Evolutionary conservation across 2,113 vertebrate species (phyloP), one percentile per base, ranked within the genome.

Genomic region (Polypterus bichir): DNA sequence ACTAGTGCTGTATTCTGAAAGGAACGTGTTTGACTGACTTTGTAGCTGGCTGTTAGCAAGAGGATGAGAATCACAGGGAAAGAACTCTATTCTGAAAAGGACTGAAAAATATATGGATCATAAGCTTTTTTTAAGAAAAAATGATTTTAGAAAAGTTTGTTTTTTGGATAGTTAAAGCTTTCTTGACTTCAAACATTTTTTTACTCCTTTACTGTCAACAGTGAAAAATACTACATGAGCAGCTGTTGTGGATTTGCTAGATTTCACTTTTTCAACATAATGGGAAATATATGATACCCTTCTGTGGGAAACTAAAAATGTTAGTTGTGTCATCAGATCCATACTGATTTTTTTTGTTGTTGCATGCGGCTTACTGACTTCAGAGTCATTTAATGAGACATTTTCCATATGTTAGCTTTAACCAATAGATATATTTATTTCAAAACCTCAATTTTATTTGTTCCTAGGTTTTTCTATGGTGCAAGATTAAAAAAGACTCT

Each of bases 51-150:
- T 54, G 48, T 47, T 54, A 46, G 63, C 51, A 59, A 59, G 70
- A 61, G 51, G n/a, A 46, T 7, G 63, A 61, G 60, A 49, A 61
- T 53, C 60, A 46, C 46, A 4, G 56, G 48, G 58, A 62, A 48
- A 4, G 47, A 0, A 1, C 1, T 64, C 57, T 68, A 27, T 27
- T 27, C 52, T 63, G 69, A 46, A 58, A 54, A 71, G 67, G 69
- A 56, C 63, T 49, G 61, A 64, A 70, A 65, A 63, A 58, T 73
- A 59, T 66, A 71, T 70, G 8, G 65, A 11, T 2, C 27, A 27
- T 27, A 27, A 27, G 27, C 27, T 27, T 27, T 27, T 27, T 27
- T 27, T 27, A 27, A 27, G 27, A 27, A 27, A 27, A 27, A 27
- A 27, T 27, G 27, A 27, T 27, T 27, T 1, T 27, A 27, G 27